These are phyloP conservation scores for Acrobasis repandana DNA, from an alignment of 2,888 invertebrate species.

Conservation along the genomic window DNA sequence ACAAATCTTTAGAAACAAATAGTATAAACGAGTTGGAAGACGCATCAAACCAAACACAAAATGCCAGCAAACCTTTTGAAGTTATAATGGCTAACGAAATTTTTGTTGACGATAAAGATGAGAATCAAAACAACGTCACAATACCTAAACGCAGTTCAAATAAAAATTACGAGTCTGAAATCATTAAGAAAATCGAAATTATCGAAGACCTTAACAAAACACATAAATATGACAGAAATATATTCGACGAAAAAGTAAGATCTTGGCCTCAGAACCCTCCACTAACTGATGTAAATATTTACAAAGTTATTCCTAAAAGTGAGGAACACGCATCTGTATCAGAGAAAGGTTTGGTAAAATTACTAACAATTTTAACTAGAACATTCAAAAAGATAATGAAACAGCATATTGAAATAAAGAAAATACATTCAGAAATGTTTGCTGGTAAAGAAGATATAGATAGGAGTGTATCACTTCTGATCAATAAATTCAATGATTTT, in stretches of 20 bases:
- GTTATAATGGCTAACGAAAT: slow-evolving; percentile 9
- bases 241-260: slow-evolving; percentile 51
- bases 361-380: slow-evolving; percentile 66
- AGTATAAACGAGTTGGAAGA: slow-evolving; percentile 28
- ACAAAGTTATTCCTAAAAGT: slow-evolving; percentile 53
- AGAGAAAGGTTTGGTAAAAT: slow-evolving; percentile 66
- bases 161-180: slow-evolving; percentile 46
- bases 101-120: neutral
- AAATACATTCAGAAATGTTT: slow-evolving; percentile 53
- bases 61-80: slow-evolving; percentile 23
- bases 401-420: slow-evolving; percentile 65
- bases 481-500: slow-evolving; percentile 58
- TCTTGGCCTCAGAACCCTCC: slow-evolving; percentile 56
- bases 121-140: slow-evolving; percentile 20
- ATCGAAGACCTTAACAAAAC: slow-evolving; percentile 44
- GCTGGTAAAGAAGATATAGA: slow-evolving; percentile 53
- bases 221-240: slow-evolving; percentile 44
- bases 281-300: slow-evolving; percentile 44
- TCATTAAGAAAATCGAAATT: slow-evolving; percentile 47
- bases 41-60: slow-evolving; percentile 23
- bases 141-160: slow-evolving; percentile 56
- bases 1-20: slow-evolving; percentile 17
- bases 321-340: slow-evolving; percentile 49
- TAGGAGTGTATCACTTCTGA: slow-evolving; percentile 46
- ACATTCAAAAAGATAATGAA: slow-evolving; percentile 72